Evolutionary conservation across 2,113 vertebrate species (phyloP).

Genomic region (Lagopus muta): DNA sequence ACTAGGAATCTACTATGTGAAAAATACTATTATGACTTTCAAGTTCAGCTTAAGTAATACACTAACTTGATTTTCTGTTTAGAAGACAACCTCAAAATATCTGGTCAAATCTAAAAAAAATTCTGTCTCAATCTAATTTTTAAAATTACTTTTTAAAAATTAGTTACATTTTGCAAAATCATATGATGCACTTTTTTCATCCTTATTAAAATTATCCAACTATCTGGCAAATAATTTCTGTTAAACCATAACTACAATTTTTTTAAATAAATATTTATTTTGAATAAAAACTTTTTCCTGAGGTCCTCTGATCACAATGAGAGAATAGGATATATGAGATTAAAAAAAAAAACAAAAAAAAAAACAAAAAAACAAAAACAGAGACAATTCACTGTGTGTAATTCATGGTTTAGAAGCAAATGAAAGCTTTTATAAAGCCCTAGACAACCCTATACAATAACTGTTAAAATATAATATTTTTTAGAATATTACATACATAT

Average conservation of each 20-base stretch:
- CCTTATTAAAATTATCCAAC: background rate
- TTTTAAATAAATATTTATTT: background rate
- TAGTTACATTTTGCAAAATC: fast-evolving
- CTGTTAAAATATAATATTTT: background rate
- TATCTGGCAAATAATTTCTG: background rate
- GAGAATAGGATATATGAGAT: background rate
- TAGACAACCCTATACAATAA: background rate
- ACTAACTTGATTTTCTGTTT: background rate
- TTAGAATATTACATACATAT: background rate
- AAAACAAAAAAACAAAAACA: no score
- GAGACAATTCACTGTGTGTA: background rate
- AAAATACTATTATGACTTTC: background rate
- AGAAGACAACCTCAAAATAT: background rate
- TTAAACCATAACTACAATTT: background rate
- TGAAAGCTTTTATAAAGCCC: background rate
- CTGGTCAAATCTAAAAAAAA: background rate
- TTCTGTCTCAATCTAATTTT: background rate
- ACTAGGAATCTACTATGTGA: background rate
- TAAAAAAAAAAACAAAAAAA: background rate
- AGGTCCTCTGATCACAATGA: background rate
- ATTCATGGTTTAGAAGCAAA: background rate
- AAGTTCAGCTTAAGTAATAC: background rate
- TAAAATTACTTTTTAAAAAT: background rate
- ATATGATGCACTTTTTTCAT: background rate
- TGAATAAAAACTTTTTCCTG: background rate